These are phyloP conservation scores for Polyploca ridens DNA, from an alignment of 2,888 invertebrate genomes.

Conservation along the genomic window DNA sequence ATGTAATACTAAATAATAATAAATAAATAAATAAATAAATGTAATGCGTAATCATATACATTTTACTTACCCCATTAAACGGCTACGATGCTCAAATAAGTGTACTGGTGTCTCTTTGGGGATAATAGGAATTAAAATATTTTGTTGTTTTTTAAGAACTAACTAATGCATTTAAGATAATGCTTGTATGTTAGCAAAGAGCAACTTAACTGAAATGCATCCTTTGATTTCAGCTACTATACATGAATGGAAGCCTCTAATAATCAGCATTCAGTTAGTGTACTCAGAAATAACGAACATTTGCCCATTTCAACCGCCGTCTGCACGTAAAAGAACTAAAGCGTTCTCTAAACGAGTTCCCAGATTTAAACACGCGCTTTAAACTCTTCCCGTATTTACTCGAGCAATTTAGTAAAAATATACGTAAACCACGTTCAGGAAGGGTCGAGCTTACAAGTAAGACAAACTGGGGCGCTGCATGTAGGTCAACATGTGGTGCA, in stretches of 20 bases:
- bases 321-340: constrained; percentile 2
- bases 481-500: constrained; percentile 30
- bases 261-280: background rate
- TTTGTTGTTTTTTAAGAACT: no score
- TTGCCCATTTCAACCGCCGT: background rate
- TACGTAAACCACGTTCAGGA: constrained; percentile 30
- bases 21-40: no score
- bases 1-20: no score
- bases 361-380: constrained; percentile 25
- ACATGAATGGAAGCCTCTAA: background rate
- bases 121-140: no score
- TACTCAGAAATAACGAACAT: background rate
- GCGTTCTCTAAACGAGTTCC: constrained; percentile 24
- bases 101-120: background rate
- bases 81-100: no score
- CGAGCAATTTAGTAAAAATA: constrained; percentile 25
- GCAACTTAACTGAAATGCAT: background rate
- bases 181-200: background rate
- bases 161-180: background rate
- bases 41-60: no score
- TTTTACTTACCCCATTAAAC: background rate
- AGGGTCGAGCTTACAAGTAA: constrained; percentile 31
- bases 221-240: background rate
- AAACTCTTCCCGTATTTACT: constrained; percentile 33
- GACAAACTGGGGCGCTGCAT: constrained; percentile 42